A percentile compares a stretch with the other conserved stretches of the same genome.
phyloP scores from a whole-genome alignment of 92 coral and sea anemone genomes.

The Actinernus sp. region DNA sequence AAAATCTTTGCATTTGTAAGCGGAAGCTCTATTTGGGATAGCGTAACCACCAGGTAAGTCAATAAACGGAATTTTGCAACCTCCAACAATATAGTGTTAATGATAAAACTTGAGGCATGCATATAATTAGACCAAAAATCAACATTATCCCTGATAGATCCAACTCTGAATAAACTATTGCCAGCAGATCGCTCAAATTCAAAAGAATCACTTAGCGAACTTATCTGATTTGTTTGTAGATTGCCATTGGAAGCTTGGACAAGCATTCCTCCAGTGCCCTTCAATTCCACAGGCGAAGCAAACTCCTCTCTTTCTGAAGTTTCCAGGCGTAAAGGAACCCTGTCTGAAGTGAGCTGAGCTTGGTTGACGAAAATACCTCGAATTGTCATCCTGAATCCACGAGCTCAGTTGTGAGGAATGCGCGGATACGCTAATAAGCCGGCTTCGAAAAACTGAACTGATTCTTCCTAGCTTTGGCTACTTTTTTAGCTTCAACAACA shows the following conservation, averaged over 20 bases:
- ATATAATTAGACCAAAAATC: constrained; percentile 37
- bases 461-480: neutral
- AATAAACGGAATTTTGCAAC: constrained; percentile 25
- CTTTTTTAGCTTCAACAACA: neutral
- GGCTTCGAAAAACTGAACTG: neutral
- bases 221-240: constrained; percentile 3
- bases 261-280: constrained; percentile 21
- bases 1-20: constrained; percentile 36
- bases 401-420: too few relatives aligned
- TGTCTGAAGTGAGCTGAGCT: too few relatives aligned
- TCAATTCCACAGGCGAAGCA: constrained; percentile 22
- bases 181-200: neutral
- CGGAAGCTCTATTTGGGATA: constrained; percentile 26
- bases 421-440: neutral
- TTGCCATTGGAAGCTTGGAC: neutral
- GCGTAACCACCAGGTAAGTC: neutral
- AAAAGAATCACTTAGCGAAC: constrained; percentile 8
- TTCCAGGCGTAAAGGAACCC: too few relatives aligned
- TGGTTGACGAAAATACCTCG: too few relatives aligned
- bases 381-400: too few relatives aligned
- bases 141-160: constrained; percentile 23
- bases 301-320: constrained; percentile 12
- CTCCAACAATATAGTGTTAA: constrained; percentile 29
- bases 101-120: constrained; percentile 19
- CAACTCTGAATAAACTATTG: constrained; percentile 10